Evolutionary conservation across 2,888 invertebrate species (phyloP).

Genomic region (Urechis unicinctus): DNA sequence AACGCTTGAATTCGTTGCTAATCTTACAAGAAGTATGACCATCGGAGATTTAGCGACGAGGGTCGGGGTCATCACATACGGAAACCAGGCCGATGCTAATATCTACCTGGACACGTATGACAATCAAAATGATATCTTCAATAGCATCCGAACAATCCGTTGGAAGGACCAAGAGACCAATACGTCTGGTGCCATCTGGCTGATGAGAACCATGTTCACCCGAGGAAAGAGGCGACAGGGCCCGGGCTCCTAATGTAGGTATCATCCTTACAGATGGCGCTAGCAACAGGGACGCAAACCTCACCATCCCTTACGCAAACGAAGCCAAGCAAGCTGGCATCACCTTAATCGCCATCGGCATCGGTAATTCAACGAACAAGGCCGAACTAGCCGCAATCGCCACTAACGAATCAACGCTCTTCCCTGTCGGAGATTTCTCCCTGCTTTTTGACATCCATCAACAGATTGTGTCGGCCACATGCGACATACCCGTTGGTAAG

Average conservation of each 20-base stretch:
- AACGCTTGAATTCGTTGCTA: slow-evolving; percentile 8
- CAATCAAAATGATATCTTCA: slow-evolving; percentile 1
- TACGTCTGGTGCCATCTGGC: slow-evolving; percentile 12
- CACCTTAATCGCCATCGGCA: slow-evolving; percentile 17
- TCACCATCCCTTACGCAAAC: slow-evolving; percentile 13
- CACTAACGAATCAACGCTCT: slow-evolving; percentile 28
- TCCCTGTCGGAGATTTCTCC: slow-evolving; percentile 25
- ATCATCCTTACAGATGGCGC: slow-evolving; percentile 37
- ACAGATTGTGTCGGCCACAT: slow-evolving; percentile 26
- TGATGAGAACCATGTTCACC: slow-evolving; percentile 31
- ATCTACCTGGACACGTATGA: slow-evolving; percentile 13
- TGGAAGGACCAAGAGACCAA: slow-evolving; percentile 15
- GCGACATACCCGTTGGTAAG: slow-evolving; percentile 22
- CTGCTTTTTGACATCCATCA: slow-evolving; percentile 23
- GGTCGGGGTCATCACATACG: slow-evolving; percentile 14
- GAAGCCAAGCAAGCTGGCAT: slow-evolving; percentile 14
- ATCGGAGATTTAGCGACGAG: slow-evolving; percentile 10
- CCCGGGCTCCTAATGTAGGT: slow-evolving; percentile 26
- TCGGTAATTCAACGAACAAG: slow-evolving; percentile 11
- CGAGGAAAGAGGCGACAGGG: slow-evolving; percentile 31
- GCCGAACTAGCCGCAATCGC: slow-evolving; percentile 26
- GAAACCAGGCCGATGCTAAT: slow-evolving; percentile 10
- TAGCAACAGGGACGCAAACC: slow-evolving; percentile 26
- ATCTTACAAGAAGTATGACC: slow-evolving; percentile 7
- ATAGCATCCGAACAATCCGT: slow-evolving; percentile 6